Conservation (phyloP, 2,113 vertebrate species). For the Clarias magur region DNA sequence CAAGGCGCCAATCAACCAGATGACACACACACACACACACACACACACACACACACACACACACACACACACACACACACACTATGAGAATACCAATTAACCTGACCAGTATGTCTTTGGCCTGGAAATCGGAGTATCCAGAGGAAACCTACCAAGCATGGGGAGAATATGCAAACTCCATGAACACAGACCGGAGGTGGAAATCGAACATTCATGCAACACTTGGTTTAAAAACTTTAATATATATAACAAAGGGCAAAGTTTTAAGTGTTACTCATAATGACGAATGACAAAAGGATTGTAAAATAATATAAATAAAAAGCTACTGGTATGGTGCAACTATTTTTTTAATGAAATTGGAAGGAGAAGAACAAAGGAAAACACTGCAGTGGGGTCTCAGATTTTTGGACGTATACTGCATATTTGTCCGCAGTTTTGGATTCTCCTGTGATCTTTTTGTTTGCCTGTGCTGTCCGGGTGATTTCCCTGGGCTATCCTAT, state of each 20-base stretch:
- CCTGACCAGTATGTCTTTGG: too few species aligned
- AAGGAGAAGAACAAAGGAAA: background rate
- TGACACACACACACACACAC: too few species aligned
- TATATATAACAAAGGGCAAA: background rate
- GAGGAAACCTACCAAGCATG: too few species aligned
- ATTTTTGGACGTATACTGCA: background rate
- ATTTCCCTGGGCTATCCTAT: background rate
- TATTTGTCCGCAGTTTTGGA: background rate
- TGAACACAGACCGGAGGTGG: too few species aligned
- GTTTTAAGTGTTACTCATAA: background rate
- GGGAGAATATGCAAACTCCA: too few species aligned
- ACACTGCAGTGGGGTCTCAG: background rate
- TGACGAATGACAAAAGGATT: background rate
- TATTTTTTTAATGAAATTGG: background rate
- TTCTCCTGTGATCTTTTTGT: background rate
- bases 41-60: too few species aligned
- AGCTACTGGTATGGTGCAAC: background rate
- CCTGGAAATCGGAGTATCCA: too few species aligned
- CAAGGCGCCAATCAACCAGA: too few species aligned
- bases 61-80: too few species aligned
- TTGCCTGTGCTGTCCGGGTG: background rate
- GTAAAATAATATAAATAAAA: background rate
- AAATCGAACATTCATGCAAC: background rate
- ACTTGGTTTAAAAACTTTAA: background rate
- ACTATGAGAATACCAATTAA: too few species aligned